Evolutionary conservation across 2,113 vertebrate species (phyloP).

Genomic region (Mellivora capensis): DNA sequence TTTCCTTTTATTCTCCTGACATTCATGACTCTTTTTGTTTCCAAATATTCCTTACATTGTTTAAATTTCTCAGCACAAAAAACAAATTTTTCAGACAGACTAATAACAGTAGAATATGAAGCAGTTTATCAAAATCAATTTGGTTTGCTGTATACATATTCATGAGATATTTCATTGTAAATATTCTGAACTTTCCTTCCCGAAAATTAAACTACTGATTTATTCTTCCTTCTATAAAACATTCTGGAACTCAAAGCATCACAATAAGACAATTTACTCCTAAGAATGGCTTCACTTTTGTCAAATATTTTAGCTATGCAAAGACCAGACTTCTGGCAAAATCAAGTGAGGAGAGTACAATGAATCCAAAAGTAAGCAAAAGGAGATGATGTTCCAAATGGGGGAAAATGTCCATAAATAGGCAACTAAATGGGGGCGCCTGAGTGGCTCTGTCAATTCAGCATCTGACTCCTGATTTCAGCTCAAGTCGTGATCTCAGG

Average conservation of each 20-base stretch:
- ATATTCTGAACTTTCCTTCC: conserved; percentile 56
- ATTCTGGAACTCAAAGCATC: neutral
- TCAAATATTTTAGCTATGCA: neutral
- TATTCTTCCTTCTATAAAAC: conserved; percentile 20
- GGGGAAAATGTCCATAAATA: neutral
- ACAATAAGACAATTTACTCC: neutral
- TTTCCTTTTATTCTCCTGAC: neutral
- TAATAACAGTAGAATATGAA: conserved; percentile 69
- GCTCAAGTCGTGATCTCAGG: neutral
- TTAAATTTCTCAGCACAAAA: conserved; percentile 64
- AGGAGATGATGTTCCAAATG: neutral
- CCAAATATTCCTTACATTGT: conserved; percentile 48
- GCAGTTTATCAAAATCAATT: conserved; percentile 68
- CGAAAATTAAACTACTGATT: conserved; percentile 62
- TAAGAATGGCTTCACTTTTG: neutral
- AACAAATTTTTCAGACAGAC: conserved; percentile 72
- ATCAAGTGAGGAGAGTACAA: neutral
- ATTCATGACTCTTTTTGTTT: conserved; percentile 6
- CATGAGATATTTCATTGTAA: conserved; percentile 70
- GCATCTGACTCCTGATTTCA: neutral
- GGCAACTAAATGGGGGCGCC: neutral
- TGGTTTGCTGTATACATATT: conserved; percentile 73
- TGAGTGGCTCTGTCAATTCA: neutral
- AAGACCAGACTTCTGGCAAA: neutral
- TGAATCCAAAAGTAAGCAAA: neutral